These are phyloP conservation scores for Periophthalmus modestus DNA, from an alignment of 2,113 vertebrate genomes.

Conservation along the genomic window DNA sequence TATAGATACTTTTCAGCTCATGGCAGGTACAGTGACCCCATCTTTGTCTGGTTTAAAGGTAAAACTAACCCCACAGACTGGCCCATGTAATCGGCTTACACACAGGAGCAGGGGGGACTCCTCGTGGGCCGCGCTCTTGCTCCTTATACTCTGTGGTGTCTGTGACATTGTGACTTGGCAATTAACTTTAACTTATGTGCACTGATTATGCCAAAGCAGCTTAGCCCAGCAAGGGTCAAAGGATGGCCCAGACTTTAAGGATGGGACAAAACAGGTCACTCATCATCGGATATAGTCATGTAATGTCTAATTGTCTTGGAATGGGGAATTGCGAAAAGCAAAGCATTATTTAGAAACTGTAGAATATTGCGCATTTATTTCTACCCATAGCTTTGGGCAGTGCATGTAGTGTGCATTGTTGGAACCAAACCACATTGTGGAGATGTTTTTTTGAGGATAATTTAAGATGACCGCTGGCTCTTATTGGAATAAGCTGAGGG, in stretches of 20 bases:
- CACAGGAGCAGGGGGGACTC: not conserved
- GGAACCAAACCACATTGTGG: no score
- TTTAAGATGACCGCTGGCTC: no score
- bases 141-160: slow-evolving; percentile 47
- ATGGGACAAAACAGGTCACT: slow-evolving; percentile 32
- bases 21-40: slow-evolving; percentile 27
- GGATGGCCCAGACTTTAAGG: slow-evolving; percentile 33
- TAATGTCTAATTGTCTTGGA: not conserved
- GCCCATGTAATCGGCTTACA: slow-evolving; percentile 69
- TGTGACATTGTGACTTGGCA: slow-evolving; percentile 72
- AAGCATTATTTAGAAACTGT: no score
- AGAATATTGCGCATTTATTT: no score
- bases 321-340: not conserved
- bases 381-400: no score
- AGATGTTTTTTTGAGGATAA: no score
- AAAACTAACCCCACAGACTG: slow-evolving; percentile 68
- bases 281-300: slow-evolving; percentile 4
- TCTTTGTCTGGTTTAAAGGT: slow-evolving; percentile 48
- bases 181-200: slow-evolving; percentile 70
- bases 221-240: slow-evolving; percentile 66
- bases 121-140: slow-evolving; percentile 30
- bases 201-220: slow-evolving; percentile 72
- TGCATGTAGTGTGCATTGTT: no score
- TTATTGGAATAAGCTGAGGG: no score
- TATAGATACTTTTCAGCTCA: not conserved